These are phyloP conservation scores for Neodiprion fabricii DNA, from an alignment of 1,140 invertebrate species.

Conservation along the genomic window DNA sequence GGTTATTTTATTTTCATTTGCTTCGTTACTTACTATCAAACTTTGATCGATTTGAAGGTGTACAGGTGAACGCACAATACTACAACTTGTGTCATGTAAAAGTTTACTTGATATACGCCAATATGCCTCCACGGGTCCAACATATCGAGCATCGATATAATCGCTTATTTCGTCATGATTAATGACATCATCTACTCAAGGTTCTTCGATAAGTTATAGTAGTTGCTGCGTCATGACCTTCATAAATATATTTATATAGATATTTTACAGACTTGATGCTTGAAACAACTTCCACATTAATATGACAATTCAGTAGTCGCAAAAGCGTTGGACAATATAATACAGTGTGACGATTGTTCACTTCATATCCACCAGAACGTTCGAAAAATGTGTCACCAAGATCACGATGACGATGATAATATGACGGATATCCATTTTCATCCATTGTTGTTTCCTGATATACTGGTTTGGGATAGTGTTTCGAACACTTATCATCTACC, in stretches of 20 bases:
- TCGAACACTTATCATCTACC: slow-evolving; percentile 30
- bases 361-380: neutral
- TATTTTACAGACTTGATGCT: slow-evolving; percentile 24
- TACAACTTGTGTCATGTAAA: slow-evolving; percentile 10
- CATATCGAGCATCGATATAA: slow-evolving; percentile 26
- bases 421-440: slow-evolving; percentile 57
- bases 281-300: slow-evolving; percentile 26
- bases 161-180: slow-evolving; percentile 25
- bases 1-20: too few species aligned
- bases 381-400: slow-evolving; percentile 21
- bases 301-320: slow-evolving; percentile 20
- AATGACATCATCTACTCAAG: slow-evolving; percentile 16
- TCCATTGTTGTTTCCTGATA: slow-evolving; percentile 37
- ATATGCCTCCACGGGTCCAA: slow-evolving; percentile 18
- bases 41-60: slow-evolving; percentile 18
- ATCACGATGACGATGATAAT: slow-evolving; percentile 42
- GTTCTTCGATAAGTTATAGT: slow-evolving; percentile 10
- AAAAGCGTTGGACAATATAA: slow-evolving; percentile 22
- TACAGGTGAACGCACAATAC: slow-evolving; percentile 11
- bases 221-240: slow-evolving; percentile 24
- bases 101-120: neutral
- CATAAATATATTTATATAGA: slow-evolving; percentile 30
- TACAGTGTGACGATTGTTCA: slow-evolving; percentile 24
- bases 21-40: slow-evolving; percentile 8
- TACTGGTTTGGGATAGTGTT: slow-evolving; percentile 36